Conservation (phyloP, 2,797 vertebrate genomes). For the Morelia viridis region DNA sequence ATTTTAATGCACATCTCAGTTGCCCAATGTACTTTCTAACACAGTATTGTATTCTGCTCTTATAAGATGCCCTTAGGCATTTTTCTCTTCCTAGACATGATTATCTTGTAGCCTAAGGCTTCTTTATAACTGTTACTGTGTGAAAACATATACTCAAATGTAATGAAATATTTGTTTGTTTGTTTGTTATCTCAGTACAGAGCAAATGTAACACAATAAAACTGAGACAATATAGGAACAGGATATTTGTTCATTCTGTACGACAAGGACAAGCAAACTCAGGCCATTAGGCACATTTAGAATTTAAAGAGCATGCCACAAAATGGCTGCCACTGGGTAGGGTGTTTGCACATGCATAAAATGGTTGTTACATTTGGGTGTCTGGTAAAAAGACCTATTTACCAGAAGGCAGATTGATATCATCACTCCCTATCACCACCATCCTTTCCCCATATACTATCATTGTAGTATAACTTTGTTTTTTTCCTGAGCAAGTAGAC, state of each 20-base stretch:
- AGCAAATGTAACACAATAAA: slow-evolving; percentile 49
- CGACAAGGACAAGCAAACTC: not conserved
- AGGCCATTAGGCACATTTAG: not conserved
- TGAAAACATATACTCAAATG: slow-evolving; percentile 48
- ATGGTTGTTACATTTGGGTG: not conserved
- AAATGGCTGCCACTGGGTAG: not conserved
- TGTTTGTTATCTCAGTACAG: slow-evolving; percentile 48
- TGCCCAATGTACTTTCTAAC: slow-evolving; percentile 47
- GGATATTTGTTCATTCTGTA: slow-evolving; percentile 39
- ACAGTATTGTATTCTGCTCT: slow-evolving; percentile 41
- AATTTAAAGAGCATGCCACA: not conserved
- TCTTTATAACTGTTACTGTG: slow-evolving; percentile 34
- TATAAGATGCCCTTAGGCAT: slow-evolving; percentile 47
- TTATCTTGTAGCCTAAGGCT: slow-evolving; percentile 56
- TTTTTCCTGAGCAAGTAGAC: not conserved
- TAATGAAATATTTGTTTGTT: slow-evolving; percentile 13
- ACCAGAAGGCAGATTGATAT: not conserved
- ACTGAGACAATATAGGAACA: slow-evolving; percentile 41
- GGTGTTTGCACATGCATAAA: not conserved
- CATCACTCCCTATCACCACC: not conserved
- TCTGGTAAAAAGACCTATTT: not conserved
- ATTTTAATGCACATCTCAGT: slow-evolving; percentile 57
- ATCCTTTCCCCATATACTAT: not conserved
- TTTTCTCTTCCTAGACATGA: slow-evolving; percentile 47
- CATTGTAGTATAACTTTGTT: not conserved